Conservation (phyloP, 2,797 vertebrate genomes). For the Channa striata region DNA sequence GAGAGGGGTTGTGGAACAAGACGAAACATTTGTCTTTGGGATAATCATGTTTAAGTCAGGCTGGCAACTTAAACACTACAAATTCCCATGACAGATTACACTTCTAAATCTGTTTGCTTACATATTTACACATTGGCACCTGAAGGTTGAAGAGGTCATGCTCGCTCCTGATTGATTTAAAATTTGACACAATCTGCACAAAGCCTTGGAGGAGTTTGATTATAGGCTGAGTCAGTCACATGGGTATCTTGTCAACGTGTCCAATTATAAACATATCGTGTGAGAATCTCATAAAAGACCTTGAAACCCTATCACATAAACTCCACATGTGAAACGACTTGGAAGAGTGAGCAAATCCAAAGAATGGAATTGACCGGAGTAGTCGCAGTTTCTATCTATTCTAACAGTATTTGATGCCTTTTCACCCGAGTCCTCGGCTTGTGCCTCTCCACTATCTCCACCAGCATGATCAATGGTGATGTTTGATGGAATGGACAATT, state of each 20-base stretch:
- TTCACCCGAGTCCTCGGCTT: slow-evolving; percentile 40
- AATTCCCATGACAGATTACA: slow-evolving; percentile 54
- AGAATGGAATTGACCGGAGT: slow-evolving; percentile 50
- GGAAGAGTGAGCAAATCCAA: slow-evolving; percentile 58
- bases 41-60: slow-evolving; percentile 64
- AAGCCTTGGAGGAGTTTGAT: slow-evolving; percentile 51
- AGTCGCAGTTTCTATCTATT: slow-evolving; percentile 25
- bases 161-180: slow-evolving; percentile 40
- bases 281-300: slow-evolving; percentile 45
- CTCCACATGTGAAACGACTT: slow-evolving; percentile 54
- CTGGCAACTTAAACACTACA: slow-evolving; percentile 56
- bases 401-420: slow-evolving; percentile 56
- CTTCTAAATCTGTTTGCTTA: slow-evolving; percentile 58
- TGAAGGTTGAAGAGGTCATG: slow-evolving; percentile 56
- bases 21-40: slow-evolving; percentile 65
- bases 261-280: slow-evolving; percentile 57
- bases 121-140: slow-evolving; percentile 52
- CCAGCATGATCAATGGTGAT: slow-evolving; percentile 84
- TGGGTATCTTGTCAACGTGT: slow-evolving; percentile 43
- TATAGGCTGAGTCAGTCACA: slow-evolving; percentile 51
- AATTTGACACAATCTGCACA: slow-evolving; percentile 44
- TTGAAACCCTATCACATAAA: slow-evolving; percentile 59
- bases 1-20: slow-evolving; percentile 29
- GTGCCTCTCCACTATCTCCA: slow-evolving; percentile 66
- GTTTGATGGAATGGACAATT: slow-evolving; percentile 84